Evolutionary conservation across 2,113 vertebrate species (phyloP), one percentile per base, ranked within the genome.

Genomic region (Phrynosoma blainvillii): DNA sequence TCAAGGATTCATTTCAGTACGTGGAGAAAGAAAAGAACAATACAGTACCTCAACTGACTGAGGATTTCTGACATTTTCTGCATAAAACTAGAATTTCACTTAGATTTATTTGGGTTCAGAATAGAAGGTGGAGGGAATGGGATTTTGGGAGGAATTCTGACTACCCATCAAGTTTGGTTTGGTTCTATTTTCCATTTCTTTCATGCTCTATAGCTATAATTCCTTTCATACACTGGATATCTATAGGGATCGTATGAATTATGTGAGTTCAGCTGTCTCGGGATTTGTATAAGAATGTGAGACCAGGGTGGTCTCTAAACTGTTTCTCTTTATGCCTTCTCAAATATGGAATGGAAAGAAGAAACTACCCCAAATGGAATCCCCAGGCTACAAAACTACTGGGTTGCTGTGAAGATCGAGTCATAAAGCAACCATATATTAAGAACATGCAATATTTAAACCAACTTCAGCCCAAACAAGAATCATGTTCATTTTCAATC

Each of bases 1-100:
- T 10, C 93, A 90, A 93, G 87, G 87, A 90, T 94, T 83, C 86
- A 91, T 89, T 92, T 12, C n/a, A 91, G 42, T 90, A 74, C 30
- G 47, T 82, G 20, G 10, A 73, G 54, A 73, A 71, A 42, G 70
- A 21, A 62, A 84, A 54, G 56, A 76, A 66, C 21, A n/a, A 8
- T 77, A 77, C 40, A 68, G 27, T 77, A 70, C 4, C 23, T 54
- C 12, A 77, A 78, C 32, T 23, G 42, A 56, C 27, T 79, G 62
- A 56, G 47, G 56, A 7, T 18, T 62, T 62, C 56, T 40, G 56
- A 23, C 75, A 66, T 9, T 32, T 73, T 20, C 47, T 47, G 5
- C 36, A 47, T 21, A 85, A 85, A 52, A 66, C 36, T 65, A 78
- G 75, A 9, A 7, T 11, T 79, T 79, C 47, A 62, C 62, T 66